These are phyloP conservation scores for Patiria pectinifera DNA, from an alignment of 53 echinoderm and acorn worm genomes.

Conservation along the genomic window DNA sequence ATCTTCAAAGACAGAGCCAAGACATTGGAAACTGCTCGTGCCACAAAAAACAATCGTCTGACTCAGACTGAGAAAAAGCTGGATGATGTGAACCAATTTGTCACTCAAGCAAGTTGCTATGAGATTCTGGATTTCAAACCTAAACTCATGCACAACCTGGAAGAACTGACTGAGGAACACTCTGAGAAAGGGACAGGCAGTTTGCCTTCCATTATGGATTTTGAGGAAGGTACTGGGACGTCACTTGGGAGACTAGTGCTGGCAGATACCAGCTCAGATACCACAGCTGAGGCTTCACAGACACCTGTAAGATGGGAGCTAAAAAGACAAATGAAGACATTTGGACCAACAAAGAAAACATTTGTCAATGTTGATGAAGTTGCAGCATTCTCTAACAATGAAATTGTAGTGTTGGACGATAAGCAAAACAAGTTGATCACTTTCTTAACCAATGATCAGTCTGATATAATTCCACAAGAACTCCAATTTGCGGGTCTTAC, in stretches of 20 bases:
- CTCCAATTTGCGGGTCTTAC: background rate
- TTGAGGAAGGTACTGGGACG: slow-evolving; percentile 12
- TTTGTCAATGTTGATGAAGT: background rate
- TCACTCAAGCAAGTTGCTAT: background rate
- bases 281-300: background rate
- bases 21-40: background rate
- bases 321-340: background rate
- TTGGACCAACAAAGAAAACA: background rate
- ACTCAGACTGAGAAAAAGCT: background rate
- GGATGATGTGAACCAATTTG: background rate
- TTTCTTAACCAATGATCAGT: background rate
- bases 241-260: background rate
- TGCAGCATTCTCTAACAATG: slow-evolving; percentile 14
- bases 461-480: background rate
- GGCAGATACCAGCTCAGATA: background rate
- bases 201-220: background rate
- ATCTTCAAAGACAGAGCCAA: too few species aligned
- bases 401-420: background rate
- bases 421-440: background rate
- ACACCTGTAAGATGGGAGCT: background rate
- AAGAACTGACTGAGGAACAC: background rate
- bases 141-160: background rate
- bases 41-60: background rate
- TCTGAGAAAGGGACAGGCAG: background rate
- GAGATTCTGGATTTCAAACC: slow-evolving; percentile 4